These are phyloP conservation scores for Hemicentrotus pulcherrimus DNA, from an alignment of 35 echinoderm and acorn worm genomes.

Conservation along the genomic window DNA sequence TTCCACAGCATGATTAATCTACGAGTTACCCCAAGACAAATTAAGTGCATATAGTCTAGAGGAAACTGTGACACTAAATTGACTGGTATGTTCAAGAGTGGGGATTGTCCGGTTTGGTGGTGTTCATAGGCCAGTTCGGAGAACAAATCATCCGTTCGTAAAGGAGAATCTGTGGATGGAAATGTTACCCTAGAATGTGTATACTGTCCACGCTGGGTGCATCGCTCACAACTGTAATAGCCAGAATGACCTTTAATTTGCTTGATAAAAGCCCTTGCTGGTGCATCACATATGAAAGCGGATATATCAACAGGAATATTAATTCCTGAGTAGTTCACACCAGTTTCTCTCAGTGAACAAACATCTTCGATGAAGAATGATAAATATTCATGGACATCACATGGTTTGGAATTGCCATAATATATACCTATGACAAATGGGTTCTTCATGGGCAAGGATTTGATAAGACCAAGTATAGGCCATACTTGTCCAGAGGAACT, in stretches of 20 bases:
- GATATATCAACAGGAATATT: slow-evolving; percentile 44
- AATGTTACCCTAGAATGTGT: slow-evolving; percentile 21
- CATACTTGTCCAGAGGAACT: not conserved
- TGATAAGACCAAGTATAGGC: slow-evolving; percentile 14
- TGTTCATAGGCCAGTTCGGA: slow-evolving; percentile 26
- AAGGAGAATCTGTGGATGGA: slow-evolving; percentile 34
- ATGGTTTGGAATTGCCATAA: slow-evolving; percentile 51
- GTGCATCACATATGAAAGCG: slow-evolving; percentile 77
- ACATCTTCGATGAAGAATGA: slow-evolving; percentile 51
- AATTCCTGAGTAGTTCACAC: slow-evolving; percentile 43
- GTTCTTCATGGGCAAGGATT: not conserved
- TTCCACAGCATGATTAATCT: slow-evolving; percentile 58
- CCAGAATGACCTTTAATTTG: slow-evolving; percentile 56
- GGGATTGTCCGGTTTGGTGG: slow-evolving; percentile 48
- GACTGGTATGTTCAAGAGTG: slow-evolving; percentile 6
- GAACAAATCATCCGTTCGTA: slow-evolving; percentile 56
- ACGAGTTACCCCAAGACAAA: slow-evolving; percentile 67
- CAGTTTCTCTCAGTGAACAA: not conserved
- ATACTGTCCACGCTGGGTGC: slow-evolving; percentile 54
- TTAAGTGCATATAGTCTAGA: slow-evolving; percentile 79
- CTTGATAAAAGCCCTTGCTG: slow-evolving; percentile 71
- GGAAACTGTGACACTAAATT: slow-evolving; percentile 56
- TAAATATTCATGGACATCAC: slow-evolving; percentile 40
- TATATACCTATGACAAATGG: slow-evolving; percentile 62
- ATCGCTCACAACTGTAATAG: slow-evolving; percentile 66